These are phyloP conservation scores for Sesamia inferens DNA, from an alignment of 2,888 invertebrate species.

Conservation along the genomic window DNA sequence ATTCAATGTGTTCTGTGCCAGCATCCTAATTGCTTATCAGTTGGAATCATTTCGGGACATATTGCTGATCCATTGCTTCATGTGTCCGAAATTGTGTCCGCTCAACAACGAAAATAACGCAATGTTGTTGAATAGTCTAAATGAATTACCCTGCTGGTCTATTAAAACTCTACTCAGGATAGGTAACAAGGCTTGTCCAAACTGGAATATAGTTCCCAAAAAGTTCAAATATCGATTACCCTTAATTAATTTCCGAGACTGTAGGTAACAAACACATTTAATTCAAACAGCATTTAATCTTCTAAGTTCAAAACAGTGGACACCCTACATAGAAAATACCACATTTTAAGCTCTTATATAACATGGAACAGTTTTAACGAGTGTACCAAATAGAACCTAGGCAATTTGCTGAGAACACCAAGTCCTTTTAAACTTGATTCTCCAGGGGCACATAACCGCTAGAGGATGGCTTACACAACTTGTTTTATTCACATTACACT, in stretches of 20 bases:
- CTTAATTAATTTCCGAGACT: neutral
- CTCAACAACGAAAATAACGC: too few relatives aligned
- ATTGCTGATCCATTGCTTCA: too few relatives aligned
- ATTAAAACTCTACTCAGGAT: neutral
- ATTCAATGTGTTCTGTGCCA: too few relatives aligned
- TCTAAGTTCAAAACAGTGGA: neutral
- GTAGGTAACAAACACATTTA: neutral
- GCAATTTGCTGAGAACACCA: conserved; percentile 79
- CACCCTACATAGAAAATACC: conserved; percentile 7
- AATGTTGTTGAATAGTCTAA: too few relatives aligned
- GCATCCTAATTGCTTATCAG: too few relatives aligned
- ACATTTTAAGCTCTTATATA: conserved; percentile 48
- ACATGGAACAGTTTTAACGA: conserved; percentile 69
- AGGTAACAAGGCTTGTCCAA: neutral
- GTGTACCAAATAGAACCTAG: conserved; percentile 74
- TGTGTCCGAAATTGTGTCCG: too few relatives aligned
- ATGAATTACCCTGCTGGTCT: neutral
- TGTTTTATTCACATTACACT: conserved; percentile 62
- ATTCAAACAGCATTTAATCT: conserved; percentile 14
- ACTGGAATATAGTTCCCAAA: neutral
- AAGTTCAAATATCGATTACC: neutral
- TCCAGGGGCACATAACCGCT: conserved; percentile 76
- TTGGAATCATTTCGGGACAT: too few relatives aligned
- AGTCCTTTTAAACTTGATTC: conserved; percentile 83
- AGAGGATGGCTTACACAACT: conserved; percentile 61